phyloP scores from a whole-genome alignment of 2,113 vertebrate species.

The Toxostoma redivivum region DNA sequence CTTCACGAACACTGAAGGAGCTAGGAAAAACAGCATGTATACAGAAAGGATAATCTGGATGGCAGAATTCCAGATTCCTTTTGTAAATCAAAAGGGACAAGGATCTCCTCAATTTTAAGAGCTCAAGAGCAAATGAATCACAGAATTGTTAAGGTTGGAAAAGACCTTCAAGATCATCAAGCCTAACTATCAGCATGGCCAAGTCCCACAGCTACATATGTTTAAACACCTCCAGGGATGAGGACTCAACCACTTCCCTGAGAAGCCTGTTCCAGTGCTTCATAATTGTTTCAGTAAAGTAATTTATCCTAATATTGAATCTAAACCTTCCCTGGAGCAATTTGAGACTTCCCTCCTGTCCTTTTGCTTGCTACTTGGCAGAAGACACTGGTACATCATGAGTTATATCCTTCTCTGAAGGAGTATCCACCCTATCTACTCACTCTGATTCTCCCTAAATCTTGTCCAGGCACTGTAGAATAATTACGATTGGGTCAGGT shows the following conservation, averaged over 20 bases:
- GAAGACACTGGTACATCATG: neutral
- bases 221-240: neutral
- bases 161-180: neutral
- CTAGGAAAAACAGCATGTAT: neutral
- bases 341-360: neutral
- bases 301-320: neutral
- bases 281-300: neutral
- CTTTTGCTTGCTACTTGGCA: neutral
- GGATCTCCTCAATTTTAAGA: neutral
- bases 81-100: neutral
- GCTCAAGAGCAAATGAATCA: neutral
- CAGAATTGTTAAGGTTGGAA: neutral
- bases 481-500: neutral
- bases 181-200: neutral
- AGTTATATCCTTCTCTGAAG: neutral
- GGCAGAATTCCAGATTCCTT: neutral
- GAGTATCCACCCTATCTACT: neutral
- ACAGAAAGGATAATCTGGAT: neutral
- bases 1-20: neutral
- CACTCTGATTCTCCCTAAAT: neutral
- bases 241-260: neutral
- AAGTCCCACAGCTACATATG: neutral
- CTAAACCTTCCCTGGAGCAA: neutral
- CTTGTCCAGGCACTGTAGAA: fast-evolving
- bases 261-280: neutral